phyloP scores from a whole-genome alignment of 1,140 invertebrate species.

The Asbolus verrucosus region DNA sequence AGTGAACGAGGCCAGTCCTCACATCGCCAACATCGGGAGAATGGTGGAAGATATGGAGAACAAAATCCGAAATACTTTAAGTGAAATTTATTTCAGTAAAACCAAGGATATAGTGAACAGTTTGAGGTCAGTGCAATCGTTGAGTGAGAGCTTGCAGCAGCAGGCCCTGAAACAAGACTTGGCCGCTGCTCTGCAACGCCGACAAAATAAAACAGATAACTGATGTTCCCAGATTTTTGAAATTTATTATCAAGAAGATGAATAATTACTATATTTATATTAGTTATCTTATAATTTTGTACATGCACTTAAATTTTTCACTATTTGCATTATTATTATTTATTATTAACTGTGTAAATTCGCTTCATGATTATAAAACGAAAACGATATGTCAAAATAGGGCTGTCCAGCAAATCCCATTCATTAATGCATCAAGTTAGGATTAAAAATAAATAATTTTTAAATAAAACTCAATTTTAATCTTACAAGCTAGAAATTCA shows the following conservation, averaged over 20 bases:
- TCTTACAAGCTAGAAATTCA: constrained; percentile 58
- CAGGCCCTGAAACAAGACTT: constrained; percentile 89
- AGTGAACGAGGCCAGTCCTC: constrained; percentile 92
- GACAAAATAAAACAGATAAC: constrained; percentile 74
- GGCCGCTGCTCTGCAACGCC: constrained; percentile 81
- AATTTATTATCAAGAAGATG: constrained; percentile 51
- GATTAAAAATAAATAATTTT: constrained; percentile 2
- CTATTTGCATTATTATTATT: constrained; percentile 3
- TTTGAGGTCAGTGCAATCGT: constrained; percentile 87
- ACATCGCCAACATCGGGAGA: constrained; percentile 98
- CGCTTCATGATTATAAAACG: constrained; percentile 10
- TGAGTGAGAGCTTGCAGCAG: constrained; percentile 86
- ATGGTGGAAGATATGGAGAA: constrained; percentile 99
- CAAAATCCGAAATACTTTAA: constrained; percentile 97
- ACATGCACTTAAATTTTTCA: constrained; percentile 22
- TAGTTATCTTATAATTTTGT: constrained; percentile 28
- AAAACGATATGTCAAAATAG: constrained; percentile 1
- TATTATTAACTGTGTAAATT: constrained; percentile 28
- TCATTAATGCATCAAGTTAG: constrained; percentile 11
- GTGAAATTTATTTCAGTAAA: constrained; percentile 99
- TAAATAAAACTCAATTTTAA: background rate
- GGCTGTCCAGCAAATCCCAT: background rate
- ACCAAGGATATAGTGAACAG: constrained; percentile 99
- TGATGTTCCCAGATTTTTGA: constrained; percentile 63
- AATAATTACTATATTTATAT: constrained; percentile 38